Evolutionary conservation across 2,113 vertebrate genomes (phyloP), one percentile per base, ranked within the genome.

Genomic region (Columba livia): DNA sequence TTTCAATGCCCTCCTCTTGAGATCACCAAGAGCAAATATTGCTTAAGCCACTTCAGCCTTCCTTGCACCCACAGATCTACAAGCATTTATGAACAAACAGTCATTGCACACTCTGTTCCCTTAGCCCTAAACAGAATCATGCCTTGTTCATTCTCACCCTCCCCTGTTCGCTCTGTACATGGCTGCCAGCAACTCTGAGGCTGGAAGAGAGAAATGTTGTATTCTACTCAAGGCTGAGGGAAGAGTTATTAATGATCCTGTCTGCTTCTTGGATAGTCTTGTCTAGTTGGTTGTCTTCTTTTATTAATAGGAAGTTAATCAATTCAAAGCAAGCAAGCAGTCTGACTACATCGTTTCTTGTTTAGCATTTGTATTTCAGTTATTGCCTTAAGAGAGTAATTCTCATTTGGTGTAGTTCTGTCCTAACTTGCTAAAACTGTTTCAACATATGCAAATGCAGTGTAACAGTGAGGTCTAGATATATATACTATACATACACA

Each of bases 41-140:
- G 57, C 61, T 85, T 72, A 79, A 88, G 34, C 19, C 38, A 79
- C 62, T 96, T 73, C 31, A 81, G 47, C 79, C 36, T 79, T 60
- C 50, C 5, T 9, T 69, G 67, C 44, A 78, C 13, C 20, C 78
- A 61, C 57, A 56, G 15, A 53, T 53, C 25, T 79, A 73, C 62
- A 66, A 19, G 72, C 50, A 61, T 21, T 80, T 79, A 48, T 31
- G 78, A 58, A 31, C 47, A 81, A 79, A 81, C 3, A 69, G 54
- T 18, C 67, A 19, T 2, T 77, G 66, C 67, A 48, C 11, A 24
- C n/a, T 6, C 40, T 65, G 25, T 67, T 85, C 64, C 40, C 44
- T 57, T 48, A 54, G 71, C 64, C 34, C 50, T 57, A 32, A 79
- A 72, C 42, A 69, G 50, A 60, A 60, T 23, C 70, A 4, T 10